Base-by-base conservation (phyloP, 2,113 vertebrate genomes). In the Falco punctatus region DNA sequence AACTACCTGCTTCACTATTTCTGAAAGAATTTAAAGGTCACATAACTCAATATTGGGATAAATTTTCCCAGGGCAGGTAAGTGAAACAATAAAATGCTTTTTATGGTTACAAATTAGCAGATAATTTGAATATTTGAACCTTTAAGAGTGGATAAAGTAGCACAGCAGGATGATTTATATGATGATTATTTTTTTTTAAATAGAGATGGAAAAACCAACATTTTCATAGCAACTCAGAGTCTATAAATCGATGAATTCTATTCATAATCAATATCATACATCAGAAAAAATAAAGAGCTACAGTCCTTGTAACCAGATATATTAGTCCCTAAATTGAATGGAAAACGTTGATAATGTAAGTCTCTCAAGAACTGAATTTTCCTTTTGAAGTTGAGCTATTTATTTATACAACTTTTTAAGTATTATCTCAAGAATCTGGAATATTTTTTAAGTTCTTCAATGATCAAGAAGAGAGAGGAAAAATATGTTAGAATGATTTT, bases 81-180 rank as follows among this genome's bases (percentile, higher is more conserved):
- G 27, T 69, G 61, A 95, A 95, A 95, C 24, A 84, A 79, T 84
- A 91, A 96, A 95, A 93, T 35, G 15, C 8, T 77, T 94, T 95
- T 94, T 94, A 95, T 32, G 22, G 54, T 58, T 44, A 79, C 15
- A 84, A 57, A 75, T 91, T 51, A 92, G 49, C 48, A 83, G 38
- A 40, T 64, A 71, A 90, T 95, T 96, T 84, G 86, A 86, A 92
- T 94, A 94, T 96, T 94, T 96, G 61, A 95, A 92, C 38, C 2
- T 86, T 86, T 88, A 90, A 57, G 19, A 81, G 22, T 48, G 32
- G 69, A 82, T 54, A 26, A 97, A 91, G 30, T 75, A 59, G 30
- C 30, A 78, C 44, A 87, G 42, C 27, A 82, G 46, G 27, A 61
- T 91, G 69, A 95, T 90, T 87, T 90, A 71, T 51, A 58, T 55